Percentiles rank a stretch among this genome's conserved stretches.
phyloP scores from a whole-genome alignment of 2,113 vertebrate species.

The Marmota monax region DNA sequence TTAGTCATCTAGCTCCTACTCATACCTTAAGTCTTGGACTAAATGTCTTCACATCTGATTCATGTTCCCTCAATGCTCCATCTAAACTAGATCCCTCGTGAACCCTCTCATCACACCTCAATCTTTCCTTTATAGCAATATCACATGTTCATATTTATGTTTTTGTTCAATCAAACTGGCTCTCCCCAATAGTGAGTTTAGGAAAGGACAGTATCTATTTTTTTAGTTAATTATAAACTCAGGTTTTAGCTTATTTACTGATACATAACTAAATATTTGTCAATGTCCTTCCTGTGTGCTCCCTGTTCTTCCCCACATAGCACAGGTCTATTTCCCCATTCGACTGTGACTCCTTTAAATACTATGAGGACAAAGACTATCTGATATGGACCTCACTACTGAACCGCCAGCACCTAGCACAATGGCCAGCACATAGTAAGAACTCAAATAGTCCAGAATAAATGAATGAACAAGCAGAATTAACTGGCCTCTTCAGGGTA shows the following conservation, averaged over 20 bases:
- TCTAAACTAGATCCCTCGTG: background rate
- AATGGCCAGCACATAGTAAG: background rate
- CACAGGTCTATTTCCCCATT: background rate
- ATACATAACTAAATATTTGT: background rate
- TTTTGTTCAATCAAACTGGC: background rate
- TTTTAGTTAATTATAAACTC: background rate
- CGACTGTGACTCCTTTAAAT: background rate
- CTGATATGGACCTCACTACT: background rate
- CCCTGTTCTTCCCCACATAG: background rate
- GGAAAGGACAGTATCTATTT: background rate
- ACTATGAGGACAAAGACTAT: background rate
- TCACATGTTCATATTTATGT: background rate
- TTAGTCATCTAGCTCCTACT: background rate
- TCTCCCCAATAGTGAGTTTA: background rate
- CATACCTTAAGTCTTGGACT: background rate
- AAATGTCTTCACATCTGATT: background rate
- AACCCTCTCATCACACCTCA: no score
- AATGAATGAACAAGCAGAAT: background rate
- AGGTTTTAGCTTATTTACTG: background rate
- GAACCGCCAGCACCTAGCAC: background rate
- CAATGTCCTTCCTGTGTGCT: background rate
- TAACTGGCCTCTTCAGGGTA: background rate
- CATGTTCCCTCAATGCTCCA: background rate
- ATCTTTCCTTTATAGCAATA: background rate
- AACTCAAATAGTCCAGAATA: background rate